A percentile compares a stretch with the other conserved stretches of the same genome.
Evolutionary conservation across 2,113 vertebrate genomes (phyloP).

Genomic region (Alligator mississippiensis): DNA sequence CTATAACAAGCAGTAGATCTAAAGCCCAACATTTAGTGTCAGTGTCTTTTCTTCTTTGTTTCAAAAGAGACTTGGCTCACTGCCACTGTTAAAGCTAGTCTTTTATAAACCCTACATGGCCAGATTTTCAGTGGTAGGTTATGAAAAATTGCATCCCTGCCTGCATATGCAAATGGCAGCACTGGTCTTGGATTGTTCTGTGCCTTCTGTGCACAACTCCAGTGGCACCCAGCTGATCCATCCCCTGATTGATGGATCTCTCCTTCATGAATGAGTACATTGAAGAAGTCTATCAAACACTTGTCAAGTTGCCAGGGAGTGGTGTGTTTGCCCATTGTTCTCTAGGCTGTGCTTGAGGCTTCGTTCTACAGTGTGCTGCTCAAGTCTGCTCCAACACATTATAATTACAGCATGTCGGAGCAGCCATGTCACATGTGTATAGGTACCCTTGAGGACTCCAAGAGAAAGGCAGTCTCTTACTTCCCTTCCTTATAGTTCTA

Average conservation of each 20-base stretch:
- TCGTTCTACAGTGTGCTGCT: background rate
- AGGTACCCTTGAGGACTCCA: background rate
- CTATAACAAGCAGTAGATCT: too few relatives aligned
- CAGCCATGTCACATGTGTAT: too few relatives aligned
- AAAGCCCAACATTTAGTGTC: too few relatives aligned
- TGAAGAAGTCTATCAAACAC: background rate
- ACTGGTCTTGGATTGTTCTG: background rate
- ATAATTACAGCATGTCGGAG: too few relatives aligned
- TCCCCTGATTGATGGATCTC: background rate
- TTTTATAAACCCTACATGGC: too few relatives aligned
- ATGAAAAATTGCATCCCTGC: background rate
- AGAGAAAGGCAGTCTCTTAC: background rate
- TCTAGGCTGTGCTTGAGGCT: background rate
- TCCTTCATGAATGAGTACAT: background rate
- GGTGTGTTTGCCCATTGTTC: background rate
- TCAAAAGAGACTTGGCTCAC: too few relatives aligned
- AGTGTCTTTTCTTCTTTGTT: too few relatives aligned
- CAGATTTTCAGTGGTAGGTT: too few relatives aligned
- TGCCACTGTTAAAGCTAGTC: too few relatives aligned
- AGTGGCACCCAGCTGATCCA: background rate
- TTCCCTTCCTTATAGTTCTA: background rate
- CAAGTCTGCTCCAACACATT: too few relatives aligned
- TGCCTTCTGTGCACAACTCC: background rate
- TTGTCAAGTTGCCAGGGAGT: background rate
- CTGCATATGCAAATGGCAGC: background rate